Base-by-base conservation (phyloP, 2,113 vertebrate genomes). In the Eptatretus burgeri region DNA sequence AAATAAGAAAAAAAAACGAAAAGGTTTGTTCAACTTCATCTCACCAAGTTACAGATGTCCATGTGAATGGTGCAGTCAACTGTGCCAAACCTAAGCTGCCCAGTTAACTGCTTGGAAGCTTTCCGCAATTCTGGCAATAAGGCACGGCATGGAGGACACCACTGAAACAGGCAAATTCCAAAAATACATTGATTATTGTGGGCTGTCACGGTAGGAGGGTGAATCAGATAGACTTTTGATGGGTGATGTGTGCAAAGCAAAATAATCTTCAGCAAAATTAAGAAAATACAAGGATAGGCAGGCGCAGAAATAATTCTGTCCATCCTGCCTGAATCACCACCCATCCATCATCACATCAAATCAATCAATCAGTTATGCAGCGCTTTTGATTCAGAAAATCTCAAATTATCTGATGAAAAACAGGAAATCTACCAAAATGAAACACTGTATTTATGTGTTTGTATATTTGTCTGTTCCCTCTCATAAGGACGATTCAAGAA, bases 131-230 rank as follows among this genome's bases (percentile, higher is more conserved):
- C 89, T 18, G 91, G 91, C 65, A 98, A 77, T 64, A 96, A 73
- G 50, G 89, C 88, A 65, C 79, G 77, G 65, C 91, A 98, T 0
- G 89, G 91, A 65, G 91, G 91, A 69, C 91, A 96, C 89, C 88
- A 96, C 91, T 98, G 69, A 10, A 62, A 72, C 52, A 71, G 51
- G 73, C 69, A 66, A 68, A 66, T 51, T 51, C 51, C 20, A 64
- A 51, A 49, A 16, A 9, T n/a, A 60, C 5, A 60, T 41, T 7
- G 27, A 41, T 41, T 41, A 41, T 41, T 5, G 5, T 16, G 18
- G 53, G 5, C 5, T 8, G 9, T n/a, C 53, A 60, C 53, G 18
- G 16, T 8, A 18, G 53, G 18, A 60, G 5, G 53, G 27, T 41
- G 27, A 41, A 41, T 41, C 27, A 41, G 3, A 41, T 41, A 10